Evolutionary conservation across 2,888 invertebrate species (phyloP).

Genomic region (Norana najaformis): DNA sequence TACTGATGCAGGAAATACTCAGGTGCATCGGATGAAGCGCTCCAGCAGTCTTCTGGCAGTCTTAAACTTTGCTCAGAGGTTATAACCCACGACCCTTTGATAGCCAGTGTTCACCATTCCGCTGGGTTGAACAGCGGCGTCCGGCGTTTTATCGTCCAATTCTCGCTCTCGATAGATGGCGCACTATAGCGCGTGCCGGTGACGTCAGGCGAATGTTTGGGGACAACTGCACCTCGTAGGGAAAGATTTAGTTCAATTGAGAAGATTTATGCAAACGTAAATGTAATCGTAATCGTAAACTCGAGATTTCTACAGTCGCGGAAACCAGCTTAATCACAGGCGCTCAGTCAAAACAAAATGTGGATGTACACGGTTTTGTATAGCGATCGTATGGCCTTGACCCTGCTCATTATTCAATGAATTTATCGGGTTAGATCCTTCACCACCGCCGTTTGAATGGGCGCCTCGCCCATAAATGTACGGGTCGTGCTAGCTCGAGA

Average conservation of each 20-base stretch:
- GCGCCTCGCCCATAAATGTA: too few species aligned
- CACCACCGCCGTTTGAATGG: too few species aligned
- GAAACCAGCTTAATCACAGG: neutral
- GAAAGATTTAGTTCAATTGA: too few species aligned
- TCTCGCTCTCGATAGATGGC: neutral
- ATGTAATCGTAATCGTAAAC: too few species aligned
- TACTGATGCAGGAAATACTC: neutral
- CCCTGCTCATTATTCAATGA: too few species aligned
- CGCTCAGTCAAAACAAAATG: neutral
- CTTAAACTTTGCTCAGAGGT: neutral
- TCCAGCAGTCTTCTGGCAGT: neutral
- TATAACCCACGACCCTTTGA: neutral
- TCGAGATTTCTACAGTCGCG: too few species aligned
- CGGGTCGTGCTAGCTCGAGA: too few species aligned
- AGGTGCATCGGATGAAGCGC: neutral
- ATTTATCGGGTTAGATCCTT: too few species aligned
- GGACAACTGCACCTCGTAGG: neutral
- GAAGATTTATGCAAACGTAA: too few species aligned
- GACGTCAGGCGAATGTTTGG: neutral
- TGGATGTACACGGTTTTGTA: too few species aligned
- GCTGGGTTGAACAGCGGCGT: neutral
- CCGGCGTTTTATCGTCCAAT: constrained; percentile 13
- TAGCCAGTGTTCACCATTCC: neutral
- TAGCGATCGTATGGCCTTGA: too few species aligned
- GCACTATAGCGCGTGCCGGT: neutral